These are phyloP conservation scores for Pipa parva DNA, from an alignment of 2,113 vertebrate genomes.

Conservation along the genomic window DNA sequence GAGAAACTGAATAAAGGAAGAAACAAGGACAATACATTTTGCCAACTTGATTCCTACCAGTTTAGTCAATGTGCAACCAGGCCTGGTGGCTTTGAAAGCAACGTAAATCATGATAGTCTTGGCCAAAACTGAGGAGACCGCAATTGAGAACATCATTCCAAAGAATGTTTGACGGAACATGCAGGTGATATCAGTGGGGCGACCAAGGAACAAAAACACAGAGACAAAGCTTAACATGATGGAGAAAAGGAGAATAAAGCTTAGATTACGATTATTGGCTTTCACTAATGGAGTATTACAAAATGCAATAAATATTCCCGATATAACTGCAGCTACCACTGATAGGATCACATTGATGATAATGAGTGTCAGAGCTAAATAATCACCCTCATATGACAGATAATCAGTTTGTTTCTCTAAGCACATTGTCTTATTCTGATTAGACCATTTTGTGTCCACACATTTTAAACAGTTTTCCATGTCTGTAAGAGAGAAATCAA, in stretches of 20 bases:
- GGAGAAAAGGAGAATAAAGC: constrained; percentile 2
- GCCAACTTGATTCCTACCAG: background rate
- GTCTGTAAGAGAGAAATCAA: background rate
- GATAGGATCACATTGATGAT: background rate
- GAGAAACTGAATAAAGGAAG: constrained; percentile 1
- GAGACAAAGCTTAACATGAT: constrained; percentile 3
- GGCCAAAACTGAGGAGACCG: constrained; percentile 17
- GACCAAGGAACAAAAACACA: background rate
- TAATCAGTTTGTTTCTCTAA: background rate
- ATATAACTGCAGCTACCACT: background rate
- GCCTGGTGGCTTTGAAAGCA: constrained; percentile 21
- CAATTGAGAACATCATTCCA: constrained; percentile 7
- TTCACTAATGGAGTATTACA: constrained; percentile 5
- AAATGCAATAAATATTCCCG: constrained; percentile 2
- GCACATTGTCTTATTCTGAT: background rate
- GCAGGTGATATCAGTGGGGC: constrained; percentile 8
- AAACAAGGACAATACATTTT: background rate
- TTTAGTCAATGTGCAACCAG: background rate
- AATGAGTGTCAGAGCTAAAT: background rate
- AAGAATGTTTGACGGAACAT: background rate
- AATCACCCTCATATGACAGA: background rate
- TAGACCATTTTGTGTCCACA: background rate
- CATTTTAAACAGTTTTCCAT: constrained; percentile 1
- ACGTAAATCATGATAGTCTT: constrained; percentile 25
- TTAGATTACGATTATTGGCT: constrained; percentile 14